Evolutionary conservation across 2,797 vertebrate genomes (phyloP), one percentile per base, ranked within the genome.

Genomic region (Mareca penelope): DNA sequence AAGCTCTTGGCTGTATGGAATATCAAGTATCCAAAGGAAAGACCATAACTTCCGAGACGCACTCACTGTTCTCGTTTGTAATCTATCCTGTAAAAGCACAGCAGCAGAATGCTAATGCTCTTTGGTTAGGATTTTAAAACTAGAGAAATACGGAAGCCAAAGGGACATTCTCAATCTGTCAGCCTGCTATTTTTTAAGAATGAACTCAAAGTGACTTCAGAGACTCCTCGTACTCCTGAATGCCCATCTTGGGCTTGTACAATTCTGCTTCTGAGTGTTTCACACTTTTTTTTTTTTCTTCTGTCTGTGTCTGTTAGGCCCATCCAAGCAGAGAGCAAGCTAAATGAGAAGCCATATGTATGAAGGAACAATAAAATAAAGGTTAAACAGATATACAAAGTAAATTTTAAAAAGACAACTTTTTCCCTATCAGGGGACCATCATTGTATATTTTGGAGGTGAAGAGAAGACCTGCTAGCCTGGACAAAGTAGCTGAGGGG

Each of bases 11-110:
- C 70, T 84, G 37, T 73, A 21, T 18, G 83, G 82, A 84, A 39
- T 93, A 90, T 77, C 77, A 84, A 37, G 18, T 31, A 55, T 90
- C 80, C 71, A 35, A 80, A 88, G 89, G 63, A 86, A 92, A 71
- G 68, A 60, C 73, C 33, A 56, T 83, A 55, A 61, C 7, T 92
- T 95, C 68, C 7, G 12, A 86, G 85, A 71, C 28, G 48, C 15
- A 17, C 46, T 88, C 42, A 37, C 16, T 71, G 57, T 80, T 93
- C 69, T 95, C 65, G 28, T 89, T 94, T 89, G 70, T 76, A 81
- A 86, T 79, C 60, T 84, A 63, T 64, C 33, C 46, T 61, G 52
- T 88, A 83, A 89, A 84, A 81, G 80, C 42, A 72, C 18, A 65
- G 52, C 39, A 79, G 55, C 48, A 59, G 42, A 81, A 88, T 35